These are phyloP conservation scores for Aelia acuminata DNA, from an alignment of 2,888 invertebrate species.

Conservation along the genomic window DNA sequence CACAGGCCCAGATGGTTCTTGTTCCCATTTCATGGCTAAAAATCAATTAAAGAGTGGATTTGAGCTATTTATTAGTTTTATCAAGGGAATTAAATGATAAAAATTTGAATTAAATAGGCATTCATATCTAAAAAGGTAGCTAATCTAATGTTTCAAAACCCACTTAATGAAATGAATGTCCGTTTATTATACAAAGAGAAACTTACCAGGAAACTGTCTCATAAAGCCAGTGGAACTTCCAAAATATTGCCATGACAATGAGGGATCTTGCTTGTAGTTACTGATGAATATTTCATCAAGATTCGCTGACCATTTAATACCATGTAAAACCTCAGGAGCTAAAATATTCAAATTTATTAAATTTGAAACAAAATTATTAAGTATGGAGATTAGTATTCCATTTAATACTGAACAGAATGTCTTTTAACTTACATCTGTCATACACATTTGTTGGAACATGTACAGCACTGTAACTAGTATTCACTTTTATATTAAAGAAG, in stretches of 20 bases:
- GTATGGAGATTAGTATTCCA: not conserved
- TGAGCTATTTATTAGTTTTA: not conserved
- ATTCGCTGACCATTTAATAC: conserved; percentile 95
- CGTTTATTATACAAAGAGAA: not conserved
- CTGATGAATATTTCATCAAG: conserved; percentile 90
- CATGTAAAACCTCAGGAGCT: conserved; percentile 87
- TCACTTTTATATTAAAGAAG: conserved; percentile 84
- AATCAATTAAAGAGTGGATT: conserved; percentile 6
- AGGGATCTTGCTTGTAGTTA: conserved; percentile 91
- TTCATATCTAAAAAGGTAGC: not conserved
- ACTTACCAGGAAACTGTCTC: conserved; percentile 91
- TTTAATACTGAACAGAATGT: not conserved
- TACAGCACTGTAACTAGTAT: conserved; percentile 86
- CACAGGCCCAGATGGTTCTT: conserved; percentile 73
- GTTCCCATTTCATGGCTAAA: conserved; percentile 82
- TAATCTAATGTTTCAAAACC: not conserved
- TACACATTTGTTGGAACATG: conserved; percentile 97
- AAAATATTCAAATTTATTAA: conserved; percentile 66
- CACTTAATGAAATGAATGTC: not conserved
- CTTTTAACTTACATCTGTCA: conserved; percentile 80
- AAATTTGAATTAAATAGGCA: not conserved
- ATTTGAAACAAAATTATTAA: conserved; percentile 13
- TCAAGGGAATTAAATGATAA: not conserved
- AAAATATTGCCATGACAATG: conserved; percentile 98
- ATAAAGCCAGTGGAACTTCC: conserved; percentile 97